A percentile compares a stretch with the other conserved stretches of the same genome.
phyloP scores from a whole-genome alignment of 2,113 vertebrate species.

The Bettongia penicillata region DNA sequence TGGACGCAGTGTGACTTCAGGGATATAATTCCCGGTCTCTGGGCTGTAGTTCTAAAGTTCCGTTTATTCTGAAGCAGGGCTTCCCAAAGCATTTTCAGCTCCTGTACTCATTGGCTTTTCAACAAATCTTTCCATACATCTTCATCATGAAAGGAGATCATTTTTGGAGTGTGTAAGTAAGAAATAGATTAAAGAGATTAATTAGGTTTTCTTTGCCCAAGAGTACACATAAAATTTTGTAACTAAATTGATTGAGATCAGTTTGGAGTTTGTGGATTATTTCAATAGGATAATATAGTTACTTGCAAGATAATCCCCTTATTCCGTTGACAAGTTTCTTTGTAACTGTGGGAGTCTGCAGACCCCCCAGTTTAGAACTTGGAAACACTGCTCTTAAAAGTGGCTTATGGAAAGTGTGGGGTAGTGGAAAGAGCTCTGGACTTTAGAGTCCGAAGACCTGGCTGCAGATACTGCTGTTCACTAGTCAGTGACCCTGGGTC shows the following conservation, averaged over 20 bases:
- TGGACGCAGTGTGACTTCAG: not conserved
- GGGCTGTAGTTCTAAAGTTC: not conserved
- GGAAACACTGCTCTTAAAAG: not conserved
- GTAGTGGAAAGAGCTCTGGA: not conserved
- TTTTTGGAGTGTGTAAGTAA: not conserved
- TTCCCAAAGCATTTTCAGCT: not conserved
- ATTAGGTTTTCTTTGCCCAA: not conserved
- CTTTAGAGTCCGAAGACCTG: not conserved
- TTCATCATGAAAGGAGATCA: not conserved
- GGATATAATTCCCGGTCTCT: not conserved
- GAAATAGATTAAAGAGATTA: not conserved
- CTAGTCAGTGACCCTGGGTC: not conserved
- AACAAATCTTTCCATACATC: not conserved
- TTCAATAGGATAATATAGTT: not conserved
- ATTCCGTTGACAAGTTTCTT: not conserved
- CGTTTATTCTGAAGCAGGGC: not conserved
- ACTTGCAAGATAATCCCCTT: not conserved
- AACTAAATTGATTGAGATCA: not conserved
- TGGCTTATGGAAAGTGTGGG: not conserved
- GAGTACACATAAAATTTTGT: not conserved
- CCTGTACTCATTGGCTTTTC: not conserved
- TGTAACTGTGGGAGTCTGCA: not conserved
- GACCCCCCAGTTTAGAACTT: not conserved
- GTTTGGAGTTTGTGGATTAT: not conserved
- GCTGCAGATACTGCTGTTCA: not conserved